These are phyloP conservation scores for Ondatra zibethicus DNA, from an alignment of 2,113 vertebrate genomes.

Conservation along the genomic window DNA sequence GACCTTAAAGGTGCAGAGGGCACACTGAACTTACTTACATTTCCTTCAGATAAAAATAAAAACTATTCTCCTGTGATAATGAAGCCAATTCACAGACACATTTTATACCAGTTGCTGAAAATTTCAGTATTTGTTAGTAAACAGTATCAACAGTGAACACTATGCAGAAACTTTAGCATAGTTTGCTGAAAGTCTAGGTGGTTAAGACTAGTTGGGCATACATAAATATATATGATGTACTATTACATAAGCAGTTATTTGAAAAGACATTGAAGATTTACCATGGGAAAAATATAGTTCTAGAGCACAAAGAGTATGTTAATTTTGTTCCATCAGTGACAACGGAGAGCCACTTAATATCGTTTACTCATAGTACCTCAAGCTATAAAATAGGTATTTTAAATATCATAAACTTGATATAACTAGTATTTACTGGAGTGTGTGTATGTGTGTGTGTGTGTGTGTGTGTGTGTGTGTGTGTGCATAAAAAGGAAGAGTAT, in stretches of 20 bases:
- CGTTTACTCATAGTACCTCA: background rate
- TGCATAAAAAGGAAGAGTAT: background rate
- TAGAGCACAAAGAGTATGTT: background rate
- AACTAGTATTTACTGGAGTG: background rate
- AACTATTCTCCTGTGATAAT: too few species aligned
- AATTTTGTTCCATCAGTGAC: background rate
- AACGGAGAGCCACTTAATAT: background rate
- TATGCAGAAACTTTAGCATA: background rate
- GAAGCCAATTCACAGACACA: background rate
- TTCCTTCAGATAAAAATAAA: background rate
- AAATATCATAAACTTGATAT: background rate
- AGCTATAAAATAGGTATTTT: background rate
- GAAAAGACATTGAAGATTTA: background rate
- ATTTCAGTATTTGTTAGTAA: background rate
- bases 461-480: background rate
- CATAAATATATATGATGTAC: background rate
- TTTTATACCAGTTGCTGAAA: background rate
- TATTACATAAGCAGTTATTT: background rate
- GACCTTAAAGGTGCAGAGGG: background rate
- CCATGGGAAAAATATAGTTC: background rate
- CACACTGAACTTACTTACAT: background rate
- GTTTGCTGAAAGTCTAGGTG: background rate
- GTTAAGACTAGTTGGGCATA: background rate
- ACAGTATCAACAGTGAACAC: too few species aligned
- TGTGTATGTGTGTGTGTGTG: background rate